Conservation (phyloP, 2,797 vertebrate species). For the Anguilla obscura region DNA sequence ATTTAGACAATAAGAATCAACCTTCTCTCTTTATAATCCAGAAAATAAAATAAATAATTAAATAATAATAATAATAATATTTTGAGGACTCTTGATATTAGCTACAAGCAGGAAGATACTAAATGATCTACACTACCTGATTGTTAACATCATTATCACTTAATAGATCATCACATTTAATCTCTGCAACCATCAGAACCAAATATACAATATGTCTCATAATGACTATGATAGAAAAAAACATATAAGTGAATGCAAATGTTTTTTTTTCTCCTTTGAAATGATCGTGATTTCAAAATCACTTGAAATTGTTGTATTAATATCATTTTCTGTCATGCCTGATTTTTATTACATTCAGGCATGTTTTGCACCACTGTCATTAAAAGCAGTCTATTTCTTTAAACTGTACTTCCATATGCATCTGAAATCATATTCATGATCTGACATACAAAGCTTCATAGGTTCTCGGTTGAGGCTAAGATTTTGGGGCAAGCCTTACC, state of each 20-base stretch:
- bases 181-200: not conserved
- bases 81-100: too few relatives aligned
- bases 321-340: not conserved
- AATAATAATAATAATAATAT: too few relatives aligned
- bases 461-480: constrained; percentile 61
- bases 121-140: not conserved
- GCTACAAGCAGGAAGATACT: not conserved
- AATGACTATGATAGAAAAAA: not conserved
- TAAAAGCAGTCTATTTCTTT: not conserved
- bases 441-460: constrained; percentile 51
- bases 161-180: not conserved
- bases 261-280: not conserved
- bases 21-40: not conserved
- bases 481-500: constrained; percentile 57
- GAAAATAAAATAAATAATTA: too few relatives aligned
- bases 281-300: not conserved
- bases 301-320: not conserved
- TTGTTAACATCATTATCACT: not conserved
- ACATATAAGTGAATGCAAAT: not conserved
- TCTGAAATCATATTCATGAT: constrained; percentile 41
- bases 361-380: not conserved
- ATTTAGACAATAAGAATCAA: not conserved
- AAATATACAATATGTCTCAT: not conserved
- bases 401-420: not conserved
- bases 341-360: not conserved